Base-by-base conservation (phyloP, 2,888 invertebrate species). In the Octonoba sinensis region DNA sequence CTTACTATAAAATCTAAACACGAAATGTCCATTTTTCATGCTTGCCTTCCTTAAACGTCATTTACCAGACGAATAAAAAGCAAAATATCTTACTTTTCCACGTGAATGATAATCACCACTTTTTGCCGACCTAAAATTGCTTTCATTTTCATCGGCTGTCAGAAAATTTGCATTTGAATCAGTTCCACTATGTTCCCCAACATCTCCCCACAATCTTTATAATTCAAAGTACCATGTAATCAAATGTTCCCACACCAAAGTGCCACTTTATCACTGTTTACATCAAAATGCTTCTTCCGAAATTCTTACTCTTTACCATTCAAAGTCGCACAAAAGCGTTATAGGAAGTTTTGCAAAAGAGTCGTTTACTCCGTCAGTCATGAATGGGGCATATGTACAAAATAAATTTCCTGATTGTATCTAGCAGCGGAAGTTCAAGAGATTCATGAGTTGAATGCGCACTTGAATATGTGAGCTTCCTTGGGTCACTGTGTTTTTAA, bases 81-180 rank as follows among this genome's bases (percentile, higher is more conserved):
- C 6, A 22, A 24, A 49, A 47, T 65, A 18, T 49, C n/a, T 24
- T 60, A n/a, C 49, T 20, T 65, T 22, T 65, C 24, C 51, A 20
- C 8, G 22, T 49, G 47, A 36, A 62, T 74, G 74, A 74, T 74
- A 69, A 76, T 69, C 67, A 76, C 59, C 57, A 51, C 60, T 67
- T 51, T 65, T 47, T 18, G 15, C 49, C 57, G 59, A 16, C 66
- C 54, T 44, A 54, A 76, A 76, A 76, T 67, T 69, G 64, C 76
- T 46, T 47, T 64, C 46, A 46, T 70, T 74, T 66, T 62, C 74
- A 22, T 66, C 24, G 15, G 20, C 57, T 57, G 51, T 27, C 46
- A 46, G 47, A 36, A 47, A 54, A 76, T 76, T 76, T 76, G 76
- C 76, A 76, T 76, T 56, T 76, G 76, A 76, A 76, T 76, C 60